phyloP scores from a whole-genome alignment of 2,888 invertebrate genomes.

The Hydrotaea diabolus region DNA sequence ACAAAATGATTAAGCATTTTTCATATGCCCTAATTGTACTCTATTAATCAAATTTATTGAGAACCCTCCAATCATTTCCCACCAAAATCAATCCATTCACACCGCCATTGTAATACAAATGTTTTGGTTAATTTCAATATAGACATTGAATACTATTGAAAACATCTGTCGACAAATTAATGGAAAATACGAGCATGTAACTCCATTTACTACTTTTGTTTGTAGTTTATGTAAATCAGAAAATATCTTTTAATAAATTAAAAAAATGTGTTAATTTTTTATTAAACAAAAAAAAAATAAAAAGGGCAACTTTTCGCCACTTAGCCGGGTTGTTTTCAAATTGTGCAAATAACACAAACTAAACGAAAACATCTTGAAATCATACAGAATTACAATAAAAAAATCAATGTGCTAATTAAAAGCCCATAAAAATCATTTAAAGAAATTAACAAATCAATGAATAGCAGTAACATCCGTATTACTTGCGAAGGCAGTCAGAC shows the following conservation, averaged over 20 bases:
- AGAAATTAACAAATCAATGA: constrained; percentile 45
- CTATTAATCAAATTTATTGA: too few species aligned
- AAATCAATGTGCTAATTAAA: constrained; percentile 67
- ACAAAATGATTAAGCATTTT: too few species aligned
- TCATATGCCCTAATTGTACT: too few species aligned
- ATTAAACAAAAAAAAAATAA: constrained; percentile 10
- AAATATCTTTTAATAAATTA: neutral
- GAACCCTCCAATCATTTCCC: too few species aligned
- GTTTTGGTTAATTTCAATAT: neutral
- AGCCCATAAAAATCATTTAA: constrained; percentile 63
- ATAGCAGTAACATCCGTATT: constrained; percentile 14
- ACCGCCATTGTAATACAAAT: too few species aligned
- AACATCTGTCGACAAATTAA: neutral
- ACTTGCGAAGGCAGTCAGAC: neutral
- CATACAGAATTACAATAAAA: constrained; percentile 19
- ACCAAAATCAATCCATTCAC: neutral
- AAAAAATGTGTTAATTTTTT: constrained; percentile 38
- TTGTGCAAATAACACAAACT: constrained; percentile 21
- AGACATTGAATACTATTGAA: neutral
- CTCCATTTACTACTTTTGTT: neutral
- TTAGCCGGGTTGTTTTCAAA: neutral
- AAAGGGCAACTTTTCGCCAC: neutral
- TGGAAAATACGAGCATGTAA: neutral
- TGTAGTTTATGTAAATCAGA: neutral
- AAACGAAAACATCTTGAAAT: constrained; percentile 41